Evolutionary conservation across 2,888 invertebrate genomes (phyloP).

Genomic region (Aphodius granarius): DNA sequence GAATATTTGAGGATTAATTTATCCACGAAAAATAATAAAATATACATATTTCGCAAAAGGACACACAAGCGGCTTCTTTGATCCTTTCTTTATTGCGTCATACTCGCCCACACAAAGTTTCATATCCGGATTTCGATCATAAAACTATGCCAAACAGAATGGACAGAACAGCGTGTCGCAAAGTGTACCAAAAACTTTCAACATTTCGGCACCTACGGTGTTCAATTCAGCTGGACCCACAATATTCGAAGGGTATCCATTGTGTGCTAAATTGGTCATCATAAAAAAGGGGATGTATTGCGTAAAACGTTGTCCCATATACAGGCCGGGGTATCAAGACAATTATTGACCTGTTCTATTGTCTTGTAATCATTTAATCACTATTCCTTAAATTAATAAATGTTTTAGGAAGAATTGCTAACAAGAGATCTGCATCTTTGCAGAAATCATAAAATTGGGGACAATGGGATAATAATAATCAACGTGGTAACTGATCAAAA

Average conservation of each 20-base stretch:
- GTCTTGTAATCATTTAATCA: too few species aligned
- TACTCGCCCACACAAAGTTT: not conserved
- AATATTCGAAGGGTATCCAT: not conserved
- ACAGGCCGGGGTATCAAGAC: too few species aligned
- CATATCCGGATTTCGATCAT: not conserved
- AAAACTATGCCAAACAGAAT: not conserved
- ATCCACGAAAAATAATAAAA: not conserved
- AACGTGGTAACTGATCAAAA: too few species aligned
- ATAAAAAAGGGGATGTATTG: not conserved
- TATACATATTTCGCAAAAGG: not conserved
- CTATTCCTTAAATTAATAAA: too few species aligned
- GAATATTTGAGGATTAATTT: not conserved
- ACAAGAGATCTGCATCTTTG: too few species aligned
- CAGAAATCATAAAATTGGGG: too few species aligned
- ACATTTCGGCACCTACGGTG: not conserved
- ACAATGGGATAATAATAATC: too few species aligned
- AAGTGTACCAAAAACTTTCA: not conserved
- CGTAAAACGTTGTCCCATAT: not conserved
- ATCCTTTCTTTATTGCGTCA: not conserved
- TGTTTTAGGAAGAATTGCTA: too few species aligned
- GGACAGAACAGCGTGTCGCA: not conserved
- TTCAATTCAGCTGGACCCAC: not conserved
- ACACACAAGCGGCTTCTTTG: not conserved
- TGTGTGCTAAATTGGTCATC: not conserved
- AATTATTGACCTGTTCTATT: too few species aligned